Evolutionary conservation across 2,888 invertebrate genomes (phyloP).

Genomic region (Limnephilus lunatus): DNA sequence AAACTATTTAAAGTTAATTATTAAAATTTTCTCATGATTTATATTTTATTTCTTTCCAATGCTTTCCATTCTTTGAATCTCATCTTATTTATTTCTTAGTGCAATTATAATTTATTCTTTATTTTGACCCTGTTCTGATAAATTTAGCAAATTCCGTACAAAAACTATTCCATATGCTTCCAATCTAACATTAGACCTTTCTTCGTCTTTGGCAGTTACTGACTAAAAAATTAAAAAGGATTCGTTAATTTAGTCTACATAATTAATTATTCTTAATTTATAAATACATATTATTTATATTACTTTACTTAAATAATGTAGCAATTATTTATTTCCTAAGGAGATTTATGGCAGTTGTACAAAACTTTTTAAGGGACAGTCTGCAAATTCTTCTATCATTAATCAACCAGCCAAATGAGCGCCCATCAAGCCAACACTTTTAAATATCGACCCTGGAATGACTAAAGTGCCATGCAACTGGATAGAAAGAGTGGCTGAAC

Average conservation of each 20-base stretch:
- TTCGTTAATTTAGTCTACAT: neutral
- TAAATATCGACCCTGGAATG: neutral
- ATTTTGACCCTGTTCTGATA: neutral
- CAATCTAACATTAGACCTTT: neutral
- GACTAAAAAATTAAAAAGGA: neutral
- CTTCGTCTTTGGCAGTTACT: neutral
- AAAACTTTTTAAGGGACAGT: neutral
- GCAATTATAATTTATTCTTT: neutral
- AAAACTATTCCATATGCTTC: constrained; percentile 25
- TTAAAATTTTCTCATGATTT: neutral
- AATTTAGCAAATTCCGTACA: constrained; percentile 7
- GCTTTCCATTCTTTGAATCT: constrained; percentile 2
- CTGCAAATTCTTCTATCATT: neutral
- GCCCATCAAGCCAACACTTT: neutral
- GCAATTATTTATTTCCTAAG: neutral
- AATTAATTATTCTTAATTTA: neutral
- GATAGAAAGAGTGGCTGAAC: no score
- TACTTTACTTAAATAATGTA: neutral
- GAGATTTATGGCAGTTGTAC: neutral
- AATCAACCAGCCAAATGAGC: neutral
- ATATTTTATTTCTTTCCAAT: neutral
- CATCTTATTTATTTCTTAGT: neutral
- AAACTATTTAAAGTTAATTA: neutral
- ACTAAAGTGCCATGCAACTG: no score
- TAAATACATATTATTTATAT: neutral